A percentile compares a stretch with the other conserved stretches of the same genome.
phyloP scores from a whole-genome alignment of 2,113 vertebrate species.

The Collichthys lucidus region DNA sequence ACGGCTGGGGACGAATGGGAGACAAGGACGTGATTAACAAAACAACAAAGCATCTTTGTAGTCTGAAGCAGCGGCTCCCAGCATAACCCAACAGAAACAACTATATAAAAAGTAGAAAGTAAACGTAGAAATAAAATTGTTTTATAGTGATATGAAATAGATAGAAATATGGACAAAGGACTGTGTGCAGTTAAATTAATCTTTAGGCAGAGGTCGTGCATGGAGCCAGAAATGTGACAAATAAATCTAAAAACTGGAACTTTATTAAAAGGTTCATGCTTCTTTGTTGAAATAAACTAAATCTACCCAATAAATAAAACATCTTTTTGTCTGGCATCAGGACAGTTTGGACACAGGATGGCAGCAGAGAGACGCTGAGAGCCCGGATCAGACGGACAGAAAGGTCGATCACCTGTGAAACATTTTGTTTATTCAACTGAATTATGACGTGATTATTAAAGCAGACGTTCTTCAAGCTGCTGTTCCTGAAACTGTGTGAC shows the following conservation, averaged over 20 bases:
- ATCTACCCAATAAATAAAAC: too few species aligned
- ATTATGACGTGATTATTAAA: background rate
- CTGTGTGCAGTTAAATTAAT: too few species aligned
- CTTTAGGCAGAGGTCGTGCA: too few species aligned
- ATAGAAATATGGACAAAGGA: too few species aligned
- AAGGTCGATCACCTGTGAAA: background rate
- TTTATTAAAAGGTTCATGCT: too few species aligned
- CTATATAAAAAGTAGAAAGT: too few species aligned
- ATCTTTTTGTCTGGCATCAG: background rate
- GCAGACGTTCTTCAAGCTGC: background rate
- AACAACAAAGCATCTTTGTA: background rate
- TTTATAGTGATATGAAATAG: too few species aligned
- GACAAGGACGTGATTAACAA: background rate
- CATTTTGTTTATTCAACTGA: background rate
- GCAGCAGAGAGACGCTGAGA: conserved; percentile 49
- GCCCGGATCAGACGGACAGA: background rate
- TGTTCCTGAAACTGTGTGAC: background rate
- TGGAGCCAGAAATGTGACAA: too few species aligned
- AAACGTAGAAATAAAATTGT: too few species aligned
- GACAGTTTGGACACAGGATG: conserved; percentile 45
- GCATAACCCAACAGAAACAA: too few species aligned
- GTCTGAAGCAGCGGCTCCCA: background rate
- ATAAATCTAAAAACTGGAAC: too few species aligned
- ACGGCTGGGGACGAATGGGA: conserved; percentile 86
- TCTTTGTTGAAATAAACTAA: too few species aligned